phyloP scores from a whole-genome alignment of 2,888 invertebrate genomes.

The Agrochola macilenta region DNA sequence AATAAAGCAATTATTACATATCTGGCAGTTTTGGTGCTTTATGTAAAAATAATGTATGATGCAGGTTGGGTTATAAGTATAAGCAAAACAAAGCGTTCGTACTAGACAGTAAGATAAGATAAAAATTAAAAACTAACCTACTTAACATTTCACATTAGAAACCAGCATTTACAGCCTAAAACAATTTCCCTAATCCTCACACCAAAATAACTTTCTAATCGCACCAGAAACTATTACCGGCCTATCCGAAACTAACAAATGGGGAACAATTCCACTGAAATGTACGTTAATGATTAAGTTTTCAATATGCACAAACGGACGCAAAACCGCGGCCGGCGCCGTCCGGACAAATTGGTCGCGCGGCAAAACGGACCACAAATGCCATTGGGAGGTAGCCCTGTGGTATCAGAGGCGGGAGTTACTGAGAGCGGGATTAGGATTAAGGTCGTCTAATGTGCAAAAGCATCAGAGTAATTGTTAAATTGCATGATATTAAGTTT shows the following conservation, averaged over 20 bases:
- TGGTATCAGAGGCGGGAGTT: slow-evolving; percentile 44
- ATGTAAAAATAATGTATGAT: background rate
- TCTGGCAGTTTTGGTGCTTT: background rate
- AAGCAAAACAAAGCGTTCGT: background rate
- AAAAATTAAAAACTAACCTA: background rate
- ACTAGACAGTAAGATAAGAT: background rate
- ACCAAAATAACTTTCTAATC: slow-evolving; percentile 48
- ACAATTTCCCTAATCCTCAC: background rate
- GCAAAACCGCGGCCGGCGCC: slow-evolving; percentile 57
- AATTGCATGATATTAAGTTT: background rate
- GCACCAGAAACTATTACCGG: slow-evolving; percentile 36
- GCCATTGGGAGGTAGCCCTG: slow-evolving; percentile 63
- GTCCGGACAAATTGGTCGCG: slow-evolving; percentile 66
- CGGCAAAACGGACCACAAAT: slow-evolving; percentile 61
- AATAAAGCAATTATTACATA: background rate
- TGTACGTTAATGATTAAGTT: slow-evolving; percentile 68
- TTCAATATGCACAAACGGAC: slow-evolving; percentile 65
- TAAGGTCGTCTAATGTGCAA: background rate
- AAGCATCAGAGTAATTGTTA: background rate
- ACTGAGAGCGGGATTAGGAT: slow-evolving; percentile 37
- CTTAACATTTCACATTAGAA: background rate
- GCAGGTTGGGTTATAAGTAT: background rate
- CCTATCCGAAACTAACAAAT: slow-evolving; percentile 53
- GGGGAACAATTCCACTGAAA: slow-evolving; percentile 40
- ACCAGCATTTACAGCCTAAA: background rate